phyloP scores from a whole-genome alignment of 2,888 invertebrate species.

The Microplitis deprimator region DNA sequence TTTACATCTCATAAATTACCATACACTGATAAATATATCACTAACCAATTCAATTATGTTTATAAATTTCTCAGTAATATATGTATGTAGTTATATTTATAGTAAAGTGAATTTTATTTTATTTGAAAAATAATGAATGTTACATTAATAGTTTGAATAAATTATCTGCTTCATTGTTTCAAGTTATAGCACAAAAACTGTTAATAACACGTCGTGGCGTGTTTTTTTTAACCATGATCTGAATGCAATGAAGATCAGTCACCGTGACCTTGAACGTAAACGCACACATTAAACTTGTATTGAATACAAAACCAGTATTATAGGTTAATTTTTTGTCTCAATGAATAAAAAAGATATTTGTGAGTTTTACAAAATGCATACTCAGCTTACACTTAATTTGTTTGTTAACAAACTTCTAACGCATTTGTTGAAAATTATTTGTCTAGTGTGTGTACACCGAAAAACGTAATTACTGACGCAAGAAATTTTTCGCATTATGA shows the following conservation, averaged over 20 bases:
- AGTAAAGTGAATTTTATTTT: background rate
- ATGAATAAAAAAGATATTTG: background rate
- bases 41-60: background rate
- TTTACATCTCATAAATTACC: background rate
- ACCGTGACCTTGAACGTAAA: background rate
- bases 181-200: background rate
- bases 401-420: too few relatives aligned
- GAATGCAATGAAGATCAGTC: background rate
- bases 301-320: background rate
- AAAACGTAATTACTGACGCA: too few relatives aligned
- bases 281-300: background rate
- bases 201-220: background rate
- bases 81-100: too few relatives aligned
- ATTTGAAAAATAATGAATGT: background rate
- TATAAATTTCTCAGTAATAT: too few relatives aligned
- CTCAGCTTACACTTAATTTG: too few relatives aligned
- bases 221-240: background rate
- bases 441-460: too few relatives aligned
- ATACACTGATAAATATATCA: background rate
- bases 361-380: background rate
- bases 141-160: background rate
- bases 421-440: too few relatives aligned
- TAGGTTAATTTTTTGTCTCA: background rate
- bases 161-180: background rate
- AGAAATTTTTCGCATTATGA: too few relatives aligned